Conservation (phyloP, 2,888 invertebrate species). For the Ennomos fuscantarius region DNA sequence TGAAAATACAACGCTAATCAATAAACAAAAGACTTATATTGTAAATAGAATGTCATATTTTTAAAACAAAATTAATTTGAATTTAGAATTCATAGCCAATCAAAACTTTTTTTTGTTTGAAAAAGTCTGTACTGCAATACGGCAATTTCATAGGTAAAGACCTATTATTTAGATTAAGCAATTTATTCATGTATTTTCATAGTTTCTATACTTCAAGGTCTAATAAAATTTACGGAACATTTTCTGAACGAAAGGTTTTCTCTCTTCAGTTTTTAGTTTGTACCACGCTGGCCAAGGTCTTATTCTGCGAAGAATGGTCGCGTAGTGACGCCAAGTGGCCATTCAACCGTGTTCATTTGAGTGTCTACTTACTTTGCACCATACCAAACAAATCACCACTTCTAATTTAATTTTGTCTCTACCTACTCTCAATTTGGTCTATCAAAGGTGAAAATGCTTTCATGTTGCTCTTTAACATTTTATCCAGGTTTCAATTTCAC, state of each 20-base stretch:
- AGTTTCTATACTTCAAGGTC: background rate
- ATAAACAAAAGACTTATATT: no score
- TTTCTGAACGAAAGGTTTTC: background rate
- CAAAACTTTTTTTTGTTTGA: no score
- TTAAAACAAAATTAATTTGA: no score
- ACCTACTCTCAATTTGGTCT: background rate
- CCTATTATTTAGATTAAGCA: no score
- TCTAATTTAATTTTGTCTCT: slow-evolving; percentile 11
- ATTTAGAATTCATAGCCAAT: no score
- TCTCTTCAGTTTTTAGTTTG: slow-evolving; percentile 31
- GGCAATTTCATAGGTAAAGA: no score
- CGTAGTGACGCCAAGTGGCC: slow-evolving; percentile 59
- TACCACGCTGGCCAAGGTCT: slow-evolving; percentile 45
- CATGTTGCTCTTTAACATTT: no score
- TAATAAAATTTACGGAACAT: background rate
- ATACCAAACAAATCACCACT: slow-evolving; percentile 36
- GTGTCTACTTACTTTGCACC: slow-evolving; percentile 64
- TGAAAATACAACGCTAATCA: no score
- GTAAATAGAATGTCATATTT: no score
- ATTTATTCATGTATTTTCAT: background rate
- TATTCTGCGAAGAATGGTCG: slow-evolving; percentile 52
- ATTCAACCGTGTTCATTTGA: slow-evolving; percentile 60
- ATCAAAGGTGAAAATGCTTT: background rate
- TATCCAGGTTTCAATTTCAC: no score
- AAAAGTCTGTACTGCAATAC: no score